These are phyloP conservation scores for Solea senegalensis DNA, from an alignment of 2,113 vertebrate species.

Conservation along the genomic window DNA sequence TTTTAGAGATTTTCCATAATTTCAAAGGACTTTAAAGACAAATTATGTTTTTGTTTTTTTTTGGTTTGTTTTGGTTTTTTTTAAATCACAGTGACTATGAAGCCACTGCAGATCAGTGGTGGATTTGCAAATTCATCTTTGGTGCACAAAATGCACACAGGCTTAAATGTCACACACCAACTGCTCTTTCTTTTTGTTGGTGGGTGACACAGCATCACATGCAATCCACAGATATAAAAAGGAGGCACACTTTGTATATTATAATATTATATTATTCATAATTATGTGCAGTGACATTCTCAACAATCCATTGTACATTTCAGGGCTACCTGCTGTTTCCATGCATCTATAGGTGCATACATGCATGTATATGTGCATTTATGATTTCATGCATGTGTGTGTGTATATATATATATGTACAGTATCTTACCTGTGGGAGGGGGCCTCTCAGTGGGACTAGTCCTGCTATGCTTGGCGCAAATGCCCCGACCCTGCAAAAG, in stretches of 20 bases:
- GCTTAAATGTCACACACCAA: constrained; percentile 55
- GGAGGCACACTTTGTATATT: constrained; percentile 11
- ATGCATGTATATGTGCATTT: constrained; percentile 24
- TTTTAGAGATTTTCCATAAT: constrained; percentile 5
- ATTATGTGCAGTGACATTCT: not conserved
- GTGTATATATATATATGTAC: constrained; percentile 18
- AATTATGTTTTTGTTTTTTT: constrained; percentile 26
- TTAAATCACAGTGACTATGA: constrained; percentile 42
- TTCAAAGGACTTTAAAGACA: constrained; percentile 20
- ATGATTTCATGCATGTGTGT: constrained; percentile 44
- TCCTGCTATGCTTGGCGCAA: constrained; percentile 78
- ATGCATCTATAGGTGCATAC: constrained; percentile 13
- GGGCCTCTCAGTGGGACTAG: constrained; percentile 78
- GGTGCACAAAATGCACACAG: constrained; percentile 58
- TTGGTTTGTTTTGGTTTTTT: no score
- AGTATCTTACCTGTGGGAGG: constrained; percentile 80
- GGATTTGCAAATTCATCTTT: constrained; percentile 54
- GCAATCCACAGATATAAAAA: constrained; percentile 15
- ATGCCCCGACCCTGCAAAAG: constrained; percentile 84
- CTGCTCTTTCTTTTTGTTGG: constrained; percentile 32
- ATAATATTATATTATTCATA: not conserved
- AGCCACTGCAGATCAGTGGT: constrained; percentile 53
- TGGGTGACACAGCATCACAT: constrained; percentile 59
- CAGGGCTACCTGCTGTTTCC: constrained; percentile 26
- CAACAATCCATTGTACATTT: not conserved